phyloP scores from a whole-genome alignment of 1,140 invertebrate species.

The Macrosteles quadrilineatus region DNA sequence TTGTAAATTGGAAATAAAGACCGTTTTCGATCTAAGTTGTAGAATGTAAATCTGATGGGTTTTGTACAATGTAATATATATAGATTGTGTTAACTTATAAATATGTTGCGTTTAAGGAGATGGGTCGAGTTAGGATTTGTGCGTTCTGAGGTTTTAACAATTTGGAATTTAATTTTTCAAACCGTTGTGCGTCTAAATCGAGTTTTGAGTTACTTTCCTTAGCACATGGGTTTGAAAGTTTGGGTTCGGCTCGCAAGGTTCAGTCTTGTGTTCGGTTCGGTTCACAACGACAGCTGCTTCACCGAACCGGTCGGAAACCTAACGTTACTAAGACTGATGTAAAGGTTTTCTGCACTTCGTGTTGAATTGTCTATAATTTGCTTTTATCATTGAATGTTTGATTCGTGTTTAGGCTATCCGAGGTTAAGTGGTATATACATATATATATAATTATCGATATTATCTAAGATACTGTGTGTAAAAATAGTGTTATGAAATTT shows the following conservation, averaged over 20 bases:
- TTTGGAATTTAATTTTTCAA: not conserved
- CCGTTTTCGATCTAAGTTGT: constrained; percentile 16
- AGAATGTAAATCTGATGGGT: constrained; percentile 21
- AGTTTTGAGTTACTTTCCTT: constrained; percentile 2
- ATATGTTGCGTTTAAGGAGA: constrained; percentile 10
- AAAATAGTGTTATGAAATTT: constrained; percentile 29
- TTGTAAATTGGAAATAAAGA: constrained; percentile 30
- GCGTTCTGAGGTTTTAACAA: constrained; percentile 12
- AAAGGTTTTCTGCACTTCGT: constrained; percentile 26
- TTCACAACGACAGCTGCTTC: constrained; percentile 3
- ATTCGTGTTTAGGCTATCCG: constrained; percentile 21
- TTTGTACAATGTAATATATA: constrained; percentile 25
- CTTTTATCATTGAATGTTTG: constrained; percentile 26
- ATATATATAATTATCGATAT: constrained; percentile 30
- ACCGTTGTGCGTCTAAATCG: constrained; percentile 23
- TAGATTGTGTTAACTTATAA: constrained; percentile 25
- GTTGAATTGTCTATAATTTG: constrained; percentile 27
- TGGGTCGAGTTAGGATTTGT: constrained; percentile 21
- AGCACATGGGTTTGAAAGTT: constrained; percentile 22
- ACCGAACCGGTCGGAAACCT: constrained; percentile 25
- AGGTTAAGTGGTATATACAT: constrained; percentile 26
- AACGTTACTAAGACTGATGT: constrained; percentile 26
- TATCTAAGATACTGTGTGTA: constrained; percentile 30
- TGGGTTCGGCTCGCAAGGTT: constrained; percentile 23
- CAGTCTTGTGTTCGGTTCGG: constrained; percentile 26